Percentiles rank a stretch among this genome's conserved stretches.
phyloP scores from a whole-genome alignment of 2,113 vertebrate species.

The Turnix velox region DNA sequence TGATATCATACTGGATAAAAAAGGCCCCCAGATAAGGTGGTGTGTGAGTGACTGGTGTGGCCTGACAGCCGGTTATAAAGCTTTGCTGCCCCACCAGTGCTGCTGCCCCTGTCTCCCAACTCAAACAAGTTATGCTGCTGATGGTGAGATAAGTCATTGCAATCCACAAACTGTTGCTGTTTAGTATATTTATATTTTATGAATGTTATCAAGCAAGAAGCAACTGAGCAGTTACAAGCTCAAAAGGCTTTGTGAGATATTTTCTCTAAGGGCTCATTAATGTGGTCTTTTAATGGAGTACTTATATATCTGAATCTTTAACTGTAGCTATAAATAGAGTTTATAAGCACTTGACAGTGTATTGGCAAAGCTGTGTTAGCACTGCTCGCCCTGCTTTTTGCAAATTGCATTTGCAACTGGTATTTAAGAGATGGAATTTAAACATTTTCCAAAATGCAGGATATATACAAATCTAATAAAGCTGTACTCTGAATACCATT shows the following conservation, averaged over 20 bases:
- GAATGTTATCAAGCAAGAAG: conserved; percentile 68
- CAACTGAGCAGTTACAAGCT: conserved; percentile 66
- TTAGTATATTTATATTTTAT: conserved; percentile 68
- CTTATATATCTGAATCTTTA: conserved; percentile 68
- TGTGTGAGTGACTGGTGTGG: rapidly evolving
- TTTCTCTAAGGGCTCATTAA: conserved; percentile 73
- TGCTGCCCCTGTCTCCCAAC: neutral
- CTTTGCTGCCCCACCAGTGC: rapidly evolving
- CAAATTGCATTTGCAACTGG: conserved; percentile 7
- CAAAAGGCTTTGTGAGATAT: conserved; percentile 67
- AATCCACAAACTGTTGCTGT: conserved; percentile 27
- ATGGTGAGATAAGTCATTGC: neutral
- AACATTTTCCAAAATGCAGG: neutral
- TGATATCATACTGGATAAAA: neutral
- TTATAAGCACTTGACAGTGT: conserved; percentile 65
- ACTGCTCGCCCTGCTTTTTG: conserved; percentile 40
- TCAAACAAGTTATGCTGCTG: rapidly evolving
- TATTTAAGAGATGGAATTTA: neutral
- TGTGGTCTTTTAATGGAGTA: conserved; percentile 69
- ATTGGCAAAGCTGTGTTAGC: conserved; percentile 60
- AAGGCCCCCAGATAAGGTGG: neutral
- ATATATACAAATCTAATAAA: neutral
- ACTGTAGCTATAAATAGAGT: conserved; percentile 71
- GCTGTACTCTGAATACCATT: neutral
- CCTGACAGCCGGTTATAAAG: neutral